phyloP scores from a whole-genome alignment of 1,140 invertebrate genomes.

The Thrips palmi region DNA sequence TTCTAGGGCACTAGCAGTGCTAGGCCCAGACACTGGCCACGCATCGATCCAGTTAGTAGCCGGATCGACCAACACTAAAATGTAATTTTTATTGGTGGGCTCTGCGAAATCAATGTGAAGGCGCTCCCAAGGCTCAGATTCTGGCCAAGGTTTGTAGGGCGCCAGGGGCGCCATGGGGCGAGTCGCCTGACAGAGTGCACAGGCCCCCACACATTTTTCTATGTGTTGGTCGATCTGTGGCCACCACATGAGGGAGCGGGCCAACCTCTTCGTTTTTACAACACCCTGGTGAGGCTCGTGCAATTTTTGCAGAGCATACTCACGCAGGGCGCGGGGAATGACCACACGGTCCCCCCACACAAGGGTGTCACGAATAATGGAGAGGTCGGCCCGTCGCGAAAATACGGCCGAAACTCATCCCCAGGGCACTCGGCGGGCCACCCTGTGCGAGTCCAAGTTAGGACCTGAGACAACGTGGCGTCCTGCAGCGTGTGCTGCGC shows the following conservation, averaged over 20 bases:
- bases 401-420: no score
- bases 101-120: conserved; percentile 18
- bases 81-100: conserved; percentile 17
- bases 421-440: no score
- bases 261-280: conserved; percentile 17
- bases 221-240: conserved; percentile 15
- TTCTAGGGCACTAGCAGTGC: no score
- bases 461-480: no score
- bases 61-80: conserved; percentile 22
- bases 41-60: conserved; percentile 24
- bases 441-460: no score
- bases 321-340: neutral
- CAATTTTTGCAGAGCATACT: neutral
- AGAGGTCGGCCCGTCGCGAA: no score
- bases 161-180: neutral
- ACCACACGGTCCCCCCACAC: neutral
- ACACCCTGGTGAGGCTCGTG: conserved; percentile 14
- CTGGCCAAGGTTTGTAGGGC: conserved; percentile 8
- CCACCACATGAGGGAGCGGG: conserved; percentile 14
- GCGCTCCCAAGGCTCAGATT: conserved; percentile 11
- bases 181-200: conserved; percentile 8
- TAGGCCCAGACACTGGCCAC: conserved; percentile 6
- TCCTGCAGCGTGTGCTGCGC: no score
- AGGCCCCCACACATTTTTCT: conserved; percentile 14
- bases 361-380: no score